These are phyloP conservation scores for Scaptomyza caliginosa DNA, from an alignment of 2,888 invertebrate species.

Conservation along the genomic window DNA sequence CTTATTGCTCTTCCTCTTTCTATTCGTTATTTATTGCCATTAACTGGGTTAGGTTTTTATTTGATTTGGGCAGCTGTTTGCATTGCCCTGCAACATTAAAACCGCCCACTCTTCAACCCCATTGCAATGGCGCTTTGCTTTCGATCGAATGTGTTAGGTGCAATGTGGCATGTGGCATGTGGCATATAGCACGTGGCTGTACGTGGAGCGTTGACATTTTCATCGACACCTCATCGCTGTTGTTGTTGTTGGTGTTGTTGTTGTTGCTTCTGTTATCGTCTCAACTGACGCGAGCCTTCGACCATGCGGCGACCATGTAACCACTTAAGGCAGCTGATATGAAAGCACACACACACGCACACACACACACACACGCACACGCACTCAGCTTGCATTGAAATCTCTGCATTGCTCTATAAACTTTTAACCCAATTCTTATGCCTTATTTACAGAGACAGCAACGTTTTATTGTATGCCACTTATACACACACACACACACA, in stretches of 20 bases:
- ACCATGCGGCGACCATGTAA: slow-evolving; percentile 63
- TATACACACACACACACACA: slow-evolving; percentile 20
- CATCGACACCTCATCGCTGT: slow-evolving; percentile 36
- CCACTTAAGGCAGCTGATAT: slow-evolving; percentile 68
- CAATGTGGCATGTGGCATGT: slow-evolving; percentile 25
- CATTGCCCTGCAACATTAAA: slow-evolving; percentile 26
- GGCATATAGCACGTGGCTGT: slow-evolving; percentile 38
- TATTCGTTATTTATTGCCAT: slow-evolving; percentile 18
- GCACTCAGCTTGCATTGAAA: slow-evolving; percentile 49
- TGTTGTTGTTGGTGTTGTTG: slow-evolving; percentile 14
- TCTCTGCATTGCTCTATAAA: slow-evolving; percentile 79
- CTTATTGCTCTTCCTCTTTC: neutral
- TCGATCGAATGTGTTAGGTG: slow-evolving; percentile 1
- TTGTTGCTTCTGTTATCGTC: slow-evolving; percentile 28
- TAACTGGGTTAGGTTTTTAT: slow-evolving; percentile 67
- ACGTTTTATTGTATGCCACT: slow-evolving; percentile 64
- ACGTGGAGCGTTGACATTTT: slow-evolving; percentile 61
- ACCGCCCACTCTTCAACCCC: neutral
- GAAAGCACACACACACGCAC: slow-evolving; percentile 36
- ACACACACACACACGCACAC: slow-evolving; percentile 1
- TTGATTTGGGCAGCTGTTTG: slow-evolving; percentile 35
- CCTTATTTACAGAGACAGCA: slow-evolving; percentile 78
- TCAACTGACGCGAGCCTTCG: slow-evolving; percentile 69
- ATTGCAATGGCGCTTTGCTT: neutral
- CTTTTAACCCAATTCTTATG: slow-evolving; percentile 82